A percentile compares a stretch with the other conserved stretches of the same genome.
phyloP scores from a whole-genome alignment of 2,797 vertebrate genomes.

The Paedocypris micromegethes region DNA sequence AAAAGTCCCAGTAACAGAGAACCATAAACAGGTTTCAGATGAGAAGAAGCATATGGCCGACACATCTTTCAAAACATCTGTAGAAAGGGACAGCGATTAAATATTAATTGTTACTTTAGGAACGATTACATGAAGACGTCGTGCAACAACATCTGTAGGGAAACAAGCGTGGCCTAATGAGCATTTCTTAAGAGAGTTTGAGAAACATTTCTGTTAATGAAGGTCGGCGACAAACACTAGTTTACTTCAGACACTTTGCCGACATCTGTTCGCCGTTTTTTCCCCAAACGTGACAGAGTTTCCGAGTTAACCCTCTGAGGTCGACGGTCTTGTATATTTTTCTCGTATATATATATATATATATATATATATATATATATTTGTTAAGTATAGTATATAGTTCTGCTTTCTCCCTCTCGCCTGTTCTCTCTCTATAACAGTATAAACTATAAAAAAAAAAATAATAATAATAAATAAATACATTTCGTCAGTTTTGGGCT shows the following conservation, averaged over 20 bases:
- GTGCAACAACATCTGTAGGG: slow-evolving; percentile 61
- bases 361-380: too few relatives aligned
- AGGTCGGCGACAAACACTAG: slow-evolving; percentile 51
- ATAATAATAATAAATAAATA: too few relatives aligned
- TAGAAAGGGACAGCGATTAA: slow-evolving; percentile 52
- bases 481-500: too few relatives aligned
- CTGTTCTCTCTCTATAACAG: too few relatives aligned
- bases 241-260: slow-evolving; percentile 51
- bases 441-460: too few relatives aligned
- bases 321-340: too few relatives aligned
- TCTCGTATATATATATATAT: too few relatives aligned
- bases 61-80: slow-evolving; percentile 60
- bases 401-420: too few relatives aligned
- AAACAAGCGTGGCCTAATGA: slow-evolving; percentile 44
- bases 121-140: slow-evolving; percentile 54
- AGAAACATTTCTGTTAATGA: slow-evolving; percentile 50
- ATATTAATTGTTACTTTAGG: slow-evolving; percentile 64
- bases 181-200: slow-evolving; percentile 51
- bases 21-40: slow-evolving; percentile 45
- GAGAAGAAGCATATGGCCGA: slow-evolving; percentile 58
- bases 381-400: too few relatives aligned
- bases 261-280: slow-evolving; percentile 57
- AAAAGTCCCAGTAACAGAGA: slow-evolving; percentile 49
- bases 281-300: too few relatives aligned
- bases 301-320: too few relatives aligned